Evolutionary conservation across 2,797 vertebrate genomes (phyloP), one percentile per base, ranked within the genome.

Genomic region (Podarcis siculus): DNA sequence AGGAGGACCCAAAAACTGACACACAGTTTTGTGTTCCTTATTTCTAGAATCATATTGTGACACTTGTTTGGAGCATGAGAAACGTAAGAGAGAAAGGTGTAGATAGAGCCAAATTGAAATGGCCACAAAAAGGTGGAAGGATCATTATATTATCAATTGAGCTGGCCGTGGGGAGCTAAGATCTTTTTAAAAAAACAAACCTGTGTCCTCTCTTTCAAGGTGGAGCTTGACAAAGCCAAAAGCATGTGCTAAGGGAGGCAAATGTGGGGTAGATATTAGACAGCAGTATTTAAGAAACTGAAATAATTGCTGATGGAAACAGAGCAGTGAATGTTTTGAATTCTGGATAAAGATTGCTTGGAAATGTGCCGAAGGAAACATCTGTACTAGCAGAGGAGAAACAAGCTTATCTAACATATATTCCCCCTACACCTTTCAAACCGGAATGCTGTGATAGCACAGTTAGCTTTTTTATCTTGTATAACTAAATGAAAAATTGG

Each of bases 271-370:
- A 39, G 12, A 13, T 39, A 19, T 81, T 37, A 80, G 55, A 17
- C 61, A 39, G 23, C 64, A 37, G 10, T 9, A 37, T 66, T 81
- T 64, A 37, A 25, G 58, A 66, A 61, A 37, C 10, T 30, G 2
- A 82, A 82, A 67, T 42, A 39, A 67, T 30, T 30, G 64, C 55
- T 82, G 80, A 37, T 69, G 78, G 10, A 8, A 82, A 61, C 82
- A 91, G 88, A 10, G 55, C 35, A 89, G 82, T 87, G 67, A 92
- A 88, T 90, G 0, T 67, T 80, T 91, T 91, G 67, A 91, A 94
- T 90, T 76, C 86, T 89, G 71, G 32, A 73, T 92, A 88, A 92
- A 90, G 12, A 73, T 37, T 42, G n/a, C 42, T 90, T 90, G 77
- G 90, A 91, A 82, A 87, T 21, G 2, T 7, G 78, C 71, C 80